Percentiles rank a stretch among this genome's conserved stretches.
Evolutionary conservation across 1,140 invertebrate genomes (phyloP).

Genomic region (Drosophila guanche): DNA sequence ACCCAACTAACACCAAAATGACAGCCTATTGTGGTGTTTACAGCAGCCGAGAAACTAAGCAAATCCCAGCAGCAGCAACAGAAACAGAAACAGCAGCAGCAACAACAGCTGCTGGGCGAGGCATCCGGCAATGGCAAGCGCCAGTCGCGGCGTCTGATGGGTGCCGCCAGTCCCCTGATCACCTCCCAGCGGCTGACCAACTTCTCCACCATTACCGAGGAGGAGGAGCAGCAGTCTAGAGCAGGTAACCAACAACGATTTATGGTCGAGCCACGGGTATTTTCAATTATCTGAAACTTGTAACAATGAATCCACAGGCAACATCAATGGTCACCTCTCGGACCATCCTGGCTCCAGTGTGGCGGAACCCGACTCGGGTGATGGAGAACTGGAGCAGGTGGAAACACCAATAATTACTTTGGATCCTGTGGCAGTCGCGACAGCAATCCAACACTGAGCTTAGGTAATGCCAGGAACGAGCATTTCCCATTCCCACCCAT

Average conservation of each 20-base stretch:
- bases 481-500: background rate
- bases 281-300: background rate
- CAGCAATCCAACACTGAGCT: slow-evolving; percentile 21
- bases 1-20: background rate
- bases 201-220: slow-evolving; percentile 74
- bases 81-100: slow-evolving; percentile 17
- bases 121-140: slow-evolving; percentile 27
- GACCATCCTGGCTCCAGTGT: slow-evolving; percentile 22
- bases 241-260: slow-evolving; percentile 13
- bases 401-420: slow-evolving; percentile 54
- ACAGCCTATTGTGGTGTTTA: slow-evolving; percentile 58
- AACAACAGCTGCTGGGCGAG: slow-evolving; percentile 6
- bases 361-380: background rate
- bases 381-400: slow-evolving; percentile 11
- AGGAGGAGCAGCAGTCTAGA: slow-evolving; percentile 65
- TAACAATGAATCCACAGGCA: background rate
- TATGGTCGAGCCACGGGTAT: background rate
- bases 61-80: slow-evolving; percentile 50
- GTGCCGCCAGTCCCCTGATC: slow-evolving; percentile 57
- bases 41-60: slow-evolving; percentile 52
- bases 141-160: slow-evolving; percentile 55
- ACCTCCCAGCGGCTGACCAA: slow-evolving; percentile 72
- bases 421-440: slow-evolving; percentile 41
- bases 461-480: slow-evolving; percentile 5
- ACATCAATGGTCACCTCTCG: slow-evolving; percentile 9